Percentiles rank a stretch among this genome's conserved stretches.
These are phyloP conservation scores for Philypnodon macrostomus DNA, from an alignment of 2,797 vertebrate genomes.

Conservation along the genomic window DNA sequence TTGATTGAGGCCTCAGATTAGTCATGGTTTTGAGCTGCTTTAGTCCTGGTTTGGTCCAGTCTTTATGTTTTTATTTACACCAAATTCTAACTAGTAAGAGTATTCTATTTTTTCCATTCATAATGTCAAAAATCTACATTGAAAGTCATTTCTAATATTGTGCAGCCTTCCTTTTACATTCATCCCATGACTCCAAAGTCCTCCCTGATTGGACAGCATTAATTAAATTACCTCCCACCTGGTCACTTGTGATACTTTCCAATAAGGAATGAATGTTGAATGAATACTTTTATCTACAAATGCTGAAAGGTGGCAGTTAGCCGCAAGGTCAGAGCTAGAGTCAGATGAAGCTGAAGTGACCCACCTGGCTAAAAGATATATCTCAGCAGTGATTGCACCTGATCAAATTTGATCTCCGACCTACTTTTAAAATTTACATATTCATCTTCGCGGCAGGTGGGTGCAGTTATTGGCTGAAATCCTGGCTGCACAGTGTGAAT, in stretches of 20 bases:
- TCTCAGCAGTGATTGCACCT: slow-evolving; percentile 59
- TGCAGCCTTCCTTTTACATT: too few relatives aligned
- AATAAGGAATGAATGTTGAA: slow-evolving; percentile 33
- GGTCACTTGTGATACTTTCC: too few relatives aligned
- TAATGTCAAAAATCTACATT: too few relatives aligned
- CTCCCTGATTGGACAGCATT: slow-evolving; percentile 33
- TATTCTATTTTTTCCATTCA: too few relatives aligned
- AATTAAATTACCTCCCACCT: too few relatives aligned
- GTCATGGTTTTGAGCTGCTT: too few relatives aligned
- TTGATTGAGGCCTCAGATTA: too few relatives aligned
- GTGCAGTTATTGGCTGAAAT: slow-evolving; percentile 63
- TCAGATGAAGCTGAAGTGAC: slow-evolving; percentile 57
- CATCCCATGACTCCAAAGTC: slow-evolving; percentile 34
- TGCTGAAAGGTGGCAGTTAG: slow-evolving; percentile 45
- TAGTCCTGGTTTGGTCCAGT: too few relatives aligned
- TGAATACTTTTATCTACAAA: slow-evolving; percentile 49
- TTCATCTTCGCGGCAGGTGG: slow-evolving; percentile 70
- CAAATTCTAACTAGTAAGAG: too few relatives aligned
- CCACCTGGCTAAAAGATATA: slow-evolving; percentile 51
- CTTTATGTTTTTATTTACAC: too few relatives aligned
- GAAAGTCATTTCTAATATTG: too few relatives aligned
- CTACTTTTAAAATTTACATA: slow-evolving; percentile 72
- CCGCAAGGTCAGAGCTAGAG: slow-evolving; percentile 47
- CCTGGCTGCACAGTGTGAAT: slow-evolving; percentile 58
- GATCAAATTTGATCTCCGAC: slow-evolving; percentile 70